Percentiles rank a stretch among this genome's conserved stretches.
phyloP scores from a whole-genome alignment of 1,140 invertebrate genomes.

The Lordiphosa mommai region DNA sequence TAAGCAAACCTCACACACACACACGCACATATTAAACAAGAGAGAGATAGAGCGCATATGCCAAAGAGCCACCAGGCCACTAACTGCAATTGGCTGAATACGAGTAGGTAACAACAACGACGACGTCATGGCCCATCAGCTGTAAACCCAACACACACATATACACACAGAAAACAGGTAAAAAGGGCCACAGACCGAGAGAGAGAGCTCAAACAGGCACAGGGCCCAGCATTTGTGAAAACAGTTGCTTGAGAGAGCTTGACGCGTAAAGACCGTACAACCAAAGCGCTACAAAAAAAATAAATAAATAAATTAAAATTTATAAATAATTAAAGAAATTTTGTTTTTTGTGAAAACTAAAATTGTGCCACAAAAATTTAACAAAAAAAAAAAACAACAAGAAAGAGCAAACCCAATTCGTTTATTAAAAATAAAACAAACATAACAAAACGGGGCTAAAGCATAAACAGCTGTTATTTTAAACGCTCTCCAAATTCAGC shows the following conservation, averaged over 20 bases:
- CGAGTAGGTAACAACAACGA: constrained; percentile 47
- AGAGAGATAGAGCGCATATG: constrained; percentile 17
- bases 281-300: not conserved
- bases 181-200: constrained; percentile 1
- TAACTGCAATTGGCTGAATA: constrained; percentile 68
- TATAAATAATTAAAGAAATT: not conserved
- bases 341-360: not conserved
- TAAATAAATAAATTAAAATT: constrained; percentile 10
- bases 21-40: constrained; percentile 9
- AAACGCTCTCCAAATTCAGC: constrained; percentile 15
- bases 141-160: constrained; percentile 41
- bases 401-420: not conserved
- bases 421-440: no score
- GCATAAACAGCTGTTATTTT: no score
- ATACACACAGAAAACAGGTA: constrained; percentile 50
- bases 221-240: no score
- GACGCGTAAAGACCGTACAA: constrained; percentile 41
- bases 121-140: constrained; percentile 63
- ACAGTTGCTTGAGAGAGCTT: constrained; percentile 66
- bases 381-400: no score
- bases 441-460: no score
- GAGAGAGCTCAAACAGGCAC: constrained; percentile 2
- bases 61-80: constrained; percentile 44
- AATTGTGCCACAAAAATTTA: constrained; percentile 15
- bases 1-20: constrained; percentile 29